phyloP scores from a whole-genome alignment of 2,113 vertebrate genomes.

The Acinonyx jubatus region DNA sequence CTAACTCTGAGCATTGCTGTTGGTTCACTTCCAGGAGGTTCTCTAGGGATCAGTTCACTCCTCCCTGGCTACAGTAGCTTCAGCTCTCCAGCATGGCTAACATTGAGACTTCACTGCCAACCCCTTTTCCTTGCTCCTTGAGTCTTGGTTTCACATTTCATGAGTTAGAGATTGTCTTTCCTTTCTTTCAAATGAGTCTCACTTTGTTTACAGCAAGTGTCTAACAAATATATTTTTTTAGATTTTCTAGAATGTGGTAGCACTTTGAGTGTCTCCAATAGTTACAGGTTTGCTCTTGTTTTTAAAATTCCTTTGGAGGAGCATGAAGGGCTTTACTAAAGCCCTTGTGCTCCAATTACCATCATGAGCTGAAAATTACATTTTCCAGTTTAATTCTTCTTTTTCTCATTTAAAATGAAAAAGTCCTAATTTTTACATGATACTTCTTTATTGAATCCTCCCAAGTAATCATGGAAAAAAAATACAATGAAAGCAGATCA shows the following conservation, averaged over 20 bases:
- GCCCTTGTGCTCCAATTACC: not conserved
- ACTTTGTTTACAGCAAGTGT: not conserved
- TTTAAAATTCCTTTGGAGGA: not conserved
- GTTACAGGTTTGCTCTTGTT: not conserved
- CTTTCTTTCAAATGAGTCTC: not conserved
- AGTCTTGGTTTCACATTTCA: not conserved
- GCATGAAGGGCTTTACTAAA: not conserved
- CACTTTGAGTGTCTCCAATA: not conserved
- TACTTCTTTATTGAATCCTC: not conserved
- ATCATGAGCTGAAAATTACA: not conserved
- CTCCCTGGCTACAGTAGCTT: not conserved
- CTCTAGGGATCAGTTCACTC: not conserved
- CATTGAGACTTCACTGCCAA: not conserved
- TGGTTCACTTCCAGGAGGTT: not conserved
- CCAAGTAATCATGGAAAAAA: not conserved
- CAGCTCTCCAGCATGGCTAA: not conserved
- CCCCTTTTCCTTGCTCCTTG: not conserved
- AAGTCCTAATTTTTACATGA: constrained; percentile 34
- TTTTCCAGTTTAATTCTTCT: not conserved
- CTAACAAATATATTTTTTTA: not conserved
- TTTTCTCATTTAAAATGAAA: constrained; percentile 16
- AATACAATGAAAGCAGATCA: not conserved
- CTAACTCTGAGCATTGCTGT: not conserved
- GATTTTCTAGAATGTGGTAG: not conserved
- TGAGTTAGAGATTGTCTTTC: not conserved